A percentile compares a stretch with the other conserved stretches of the same genome.
phyloP scores from a whole-genome alignment of 2,888 invertebrate genomes.

The Digitonthophagus gazella region DNA sequence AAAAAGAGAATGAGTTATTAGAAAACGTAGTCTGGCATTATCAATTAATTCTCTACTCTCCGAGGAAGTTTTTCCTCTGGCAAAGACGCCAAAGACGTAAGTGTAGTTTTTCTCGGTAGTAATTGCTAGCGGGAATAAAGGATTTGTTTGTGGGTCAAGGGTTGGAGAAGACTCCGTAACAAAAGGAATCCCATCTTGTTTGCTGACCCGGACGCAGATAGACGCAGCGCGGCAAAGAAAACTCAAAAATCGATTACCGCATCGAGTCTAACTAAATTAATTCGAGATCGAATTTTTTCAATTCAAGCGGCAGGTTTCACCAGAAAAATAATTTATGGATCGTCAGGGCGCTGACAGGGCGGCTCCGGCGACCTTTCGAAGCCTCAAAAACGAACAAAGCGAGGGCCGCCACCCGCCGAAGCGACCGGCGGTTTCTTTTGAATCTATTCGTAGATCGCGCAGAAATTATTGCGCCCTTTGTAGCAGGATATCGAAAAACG shows the following conservation, averaged over 20 bases:
- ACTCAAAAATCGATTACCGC: not conserved
- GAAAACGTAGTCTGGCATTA: too few species aligned
- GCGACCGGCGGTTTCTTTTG: not conserved
- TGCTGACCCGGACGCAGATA: not conserved
- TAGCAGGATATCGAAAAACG: slow-evolving; percentile 6
- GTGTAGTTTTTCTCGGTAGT: not conserved
- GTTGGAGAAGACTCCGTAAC: not conserved
- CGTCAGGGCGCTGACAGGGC: not conserved
- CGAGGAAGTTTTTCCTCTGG: not conserved
- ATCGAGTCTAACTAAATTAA: not conserved
- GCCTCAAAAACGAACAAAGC: not conserved
- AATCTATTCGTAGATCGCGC: slow-evolving; percentile 3
- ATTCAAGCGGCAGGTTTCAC: not conserved
- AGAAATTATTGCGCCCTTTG: slow-evolving; percentile 14
- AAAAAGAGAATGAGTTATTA: too few species aligned
- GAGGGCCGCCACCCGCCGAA: not conserved
- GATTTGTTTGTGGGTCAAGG: not conserved
- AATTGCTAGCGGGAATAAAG: not conserved
- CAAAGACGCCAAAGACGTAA: not conserved
- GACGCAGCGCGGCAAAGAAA: not conserved
- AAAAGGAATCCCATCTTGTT: not conserved
- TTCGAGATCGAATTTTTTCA: not conserved
- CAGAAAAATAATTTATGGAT: not conserved
- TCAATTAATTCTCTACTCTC: not conserved
- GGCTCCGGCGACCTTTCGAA: not conserved